Base-by-base conservation (phyloP, 2,888 invertebrate species). In the Luperina nickerlii region DNA sequence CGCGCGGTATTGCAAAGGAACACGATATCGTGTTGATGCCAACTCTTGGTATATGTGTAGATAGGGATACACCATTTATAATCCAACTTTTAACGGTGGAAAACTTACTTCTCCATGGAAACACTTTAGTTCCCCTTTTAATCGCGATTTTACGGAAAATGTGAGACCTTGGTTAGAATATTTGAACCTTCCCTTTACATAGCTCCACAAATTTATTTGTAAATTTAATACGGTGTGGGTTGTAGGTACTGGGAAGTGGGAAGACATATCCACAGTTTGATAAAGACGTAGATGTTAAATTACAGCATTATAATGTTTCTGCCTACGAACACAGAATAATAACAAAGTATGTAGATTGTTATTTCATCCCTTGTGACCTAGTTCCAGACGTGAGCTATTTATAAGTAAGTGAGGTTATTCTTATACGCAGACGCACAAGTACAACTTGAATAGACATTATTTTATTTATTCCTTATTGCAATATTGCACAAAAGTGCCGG, bases 1-100 rank as follows among this genome's bases (percentile, higher is more conserved):
- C 67, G 84, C 75, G 73, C 69, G 18, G 74, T 80, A 87, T 87
- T 70, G 84, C 87, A n/a, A 80, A 73, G 84, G 42, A 81, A 84
- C 85, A 85, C 87, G 85, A 85, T 87, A 87, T 77, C 84, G 74
- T 83, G 85, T 54, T 69, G 69, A 71, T 68, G 66, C 74, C 73
- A 60, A 62, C 65, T 76, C 60, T 48, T 27, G 72, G 15, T 86
- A 65, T 86, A 68, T 87, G 42, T 80, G 57, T 87, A 75, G 62
- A 65, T 87, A 84, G 66, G 66, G 68, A 69, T 75, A 77, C 51
- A 20, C 74, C 81, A 81, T 87, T 87, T 84, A 76, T 86, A 81
- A 75, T 66, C 76, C 54, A 85, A 85, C 76, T 85, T 85, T 84
- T 60, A 81, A 84, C 67, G 63, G 51, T 51, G 63, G 67, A 38